Evolutionary conservation across 2,113 vertebrate genomes (phyloP).

Genomic region (Calonectris borealis): DNA sequence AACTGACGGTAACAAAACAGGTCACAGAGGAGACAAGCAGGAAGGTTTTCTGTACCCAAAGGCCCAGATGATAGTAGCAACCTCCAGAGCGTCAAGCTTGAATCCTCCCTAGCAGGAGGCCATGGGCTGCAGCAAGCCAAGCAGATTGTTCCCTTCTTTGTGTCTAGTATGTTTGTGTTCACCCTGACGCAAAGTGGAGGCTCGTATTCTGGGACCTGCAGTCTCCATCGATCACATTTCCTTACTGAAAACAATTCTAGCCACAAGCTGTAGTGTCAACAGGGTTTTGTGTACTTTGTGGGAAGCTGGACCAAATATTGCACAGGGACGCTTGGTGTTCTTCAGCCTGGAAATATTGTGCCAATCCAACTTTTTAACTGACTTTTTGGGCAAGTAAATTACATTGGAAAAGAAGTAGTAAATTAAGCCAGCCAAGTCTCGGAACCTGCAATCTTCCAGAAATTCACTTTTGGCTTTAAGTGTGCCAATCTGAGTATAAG

Average conservation of each 20-base stretch:
- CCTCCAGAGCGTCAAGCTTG: not conserved
- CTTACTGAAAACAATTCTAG: not conserved
- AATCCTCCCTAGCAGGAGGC: not conserved
- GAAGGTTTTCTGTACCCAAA: not conserved
- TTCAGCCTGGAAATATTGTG: not conserved
- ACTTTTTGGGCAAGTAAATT: not conserved
- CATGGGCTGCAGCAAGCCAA: not conserved
- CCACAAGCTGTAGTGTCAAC: not conserved
- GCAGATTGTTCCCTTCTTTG: not conserved
- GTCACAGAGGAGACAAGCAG: not conserved
- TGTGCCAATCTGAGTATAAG: not conserved
- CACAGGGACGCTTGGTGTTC: not conserved
- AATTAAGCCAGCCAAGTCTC: not conserved
- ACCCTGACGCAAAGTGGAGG: not conserved
- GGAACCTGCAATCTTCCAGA: not conserved
- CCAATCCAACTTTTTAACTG: not conserved
- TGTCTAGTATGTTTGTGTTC: not conserved
- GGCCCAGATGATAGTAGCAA: not conserved
- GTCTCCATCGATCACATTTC: not conserved
- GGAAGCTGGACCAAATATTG: not conserved
- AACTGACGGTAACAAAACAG: not conserved
- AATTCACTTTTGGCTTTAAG: not conserved
- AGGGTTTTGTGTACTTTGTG: not conserved
- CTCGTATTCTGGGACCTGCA: not conserved
- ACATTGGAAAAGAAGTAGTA: not conserved